A percentile compares a stretch with the other conserved stretches of the same genome.
phyloP scores from a whole-genome alignment of 2,888 invertebrate species.

The Pegoplata infirma region DNA sequence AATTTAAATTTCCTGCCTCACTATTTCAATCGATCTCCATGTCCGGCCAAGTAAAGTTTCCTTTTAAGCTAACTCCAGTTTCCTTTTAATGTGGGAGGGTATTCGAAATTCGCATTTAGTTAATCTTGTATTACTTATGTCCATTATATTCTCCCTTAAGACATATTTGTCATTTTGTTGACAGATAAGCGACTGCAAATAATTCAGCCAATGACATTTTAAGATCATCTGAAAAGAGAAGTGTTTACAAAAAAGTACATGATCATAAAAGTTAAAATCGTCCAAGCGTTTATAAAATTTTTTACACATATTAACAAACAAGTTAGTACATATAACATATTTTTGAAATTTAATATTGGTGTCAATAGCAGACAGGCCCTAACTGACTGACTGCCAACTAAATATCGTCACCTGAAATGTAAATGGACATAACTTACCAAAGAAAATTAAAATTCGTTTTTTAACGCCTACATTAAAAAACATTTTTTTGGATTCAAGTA shows the following conservation, averaged over 20 bases:
- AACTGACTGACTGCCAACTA: neutral
- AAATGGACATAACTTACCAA: too few relatives aligned
- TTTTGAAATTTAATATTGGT: constrained; percentile 60
- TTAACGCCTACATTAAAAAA: too few relatives aligned
- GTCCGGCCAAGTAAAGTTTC: too few relatives aligned
- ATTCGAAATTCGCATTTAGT: neutral
- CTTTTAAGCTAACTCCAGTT: too few relatives aligned
- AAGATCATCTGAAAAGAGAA: constrained; percentile 4
- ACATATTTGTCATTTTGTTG: neutral
- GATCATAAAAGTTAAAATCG: constrained; percentile 40
- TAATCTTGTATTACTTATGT: neutral
- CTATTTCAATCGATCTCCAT: too few relatives aligned
- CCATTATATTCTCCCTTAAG: neutral
- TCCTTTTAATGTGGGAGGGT: neutral
- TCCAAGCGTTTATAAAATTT: constrained; percentile 28
- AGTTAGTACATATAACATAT: constrained; percentile 39
- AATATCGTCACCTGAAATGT: too few relatives aligned
- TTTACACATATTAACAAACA: constrained; percentile 3
- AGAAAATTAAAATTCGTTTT: too few relatives aligned
- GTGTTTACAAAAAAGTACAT: neutral
- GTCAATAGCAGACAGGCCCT: constrained; percentile 52
- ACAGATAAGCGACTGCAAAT: too few relatives aligned
- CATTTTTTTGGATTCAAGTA: too few relatives aligned
- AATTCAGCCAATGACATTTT: constrained; percentile 46
- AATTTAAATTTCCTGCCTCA: too few relatives aligned